Percentiles rank a stretch among this genome's conserved stretches.
Conservation (phyloP, 1,140 invertebrate genomes). For the Leptonema lineaticorne region DNA sequence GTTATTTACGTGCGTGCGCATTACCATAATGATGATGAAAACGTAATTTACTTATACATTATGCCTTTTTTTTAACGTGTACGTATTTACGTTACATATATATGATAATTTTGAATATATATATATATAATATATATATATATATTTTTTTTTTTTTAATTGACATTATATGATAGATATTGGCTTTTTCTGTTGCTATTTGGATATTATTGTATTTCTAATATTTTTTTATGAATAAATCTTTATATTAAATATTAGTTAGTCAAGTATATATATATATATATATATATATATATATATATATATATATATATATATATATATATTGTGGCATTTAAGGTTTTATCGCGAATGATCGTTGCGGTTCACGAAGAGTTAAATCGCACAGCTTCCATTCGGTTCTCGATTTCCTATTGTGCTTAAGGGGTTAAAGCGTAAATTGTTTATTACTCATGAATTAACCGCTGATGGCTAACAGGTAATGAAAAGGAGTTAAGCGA, state of each 20-base stretch:
- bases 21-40: constrained; percentile 1
- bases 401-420: constrained; percentile 27
- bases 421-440: constrained; percentile 25
- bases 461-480: constrained; percentile 24
- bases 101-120: too few relatives aligned
- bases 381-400: constrained; percentile 1
- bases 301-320: neutral
- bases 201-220: too few relatives aligned
- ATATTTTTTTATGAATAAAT: too few relatives aligned
- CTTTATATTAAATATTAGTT: too few relatives aligned
- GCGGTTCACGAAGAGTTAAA: constrained; percentile 22
- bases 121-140: too few relatives aligned
- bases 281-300: too few relatives aligned
- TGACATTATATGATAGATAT: too few relatives aligned
- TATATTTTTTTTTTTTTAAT: too few relatives aligned
- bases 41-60: neutral
- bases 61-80: neutral
- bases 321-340: constrained; percentile 9
- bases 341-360: constrained; percentile 21
- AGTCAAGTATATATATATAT: too few relatives aligned
- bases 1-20: neutral
- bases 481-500: constrained; percentile 29
- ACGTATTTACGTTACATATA: too few relatives aligned
- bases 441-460: constrained; percentile 30
- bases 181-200: too few relatives aligned